Percentiles rank a stretch among this genome's conserved stretches.
These are phyloP conservation scores for Seriola aureovittata DNA, from an alignment of 2,113 vertebrate genomes.

Conservation along the genomic window DNA sequence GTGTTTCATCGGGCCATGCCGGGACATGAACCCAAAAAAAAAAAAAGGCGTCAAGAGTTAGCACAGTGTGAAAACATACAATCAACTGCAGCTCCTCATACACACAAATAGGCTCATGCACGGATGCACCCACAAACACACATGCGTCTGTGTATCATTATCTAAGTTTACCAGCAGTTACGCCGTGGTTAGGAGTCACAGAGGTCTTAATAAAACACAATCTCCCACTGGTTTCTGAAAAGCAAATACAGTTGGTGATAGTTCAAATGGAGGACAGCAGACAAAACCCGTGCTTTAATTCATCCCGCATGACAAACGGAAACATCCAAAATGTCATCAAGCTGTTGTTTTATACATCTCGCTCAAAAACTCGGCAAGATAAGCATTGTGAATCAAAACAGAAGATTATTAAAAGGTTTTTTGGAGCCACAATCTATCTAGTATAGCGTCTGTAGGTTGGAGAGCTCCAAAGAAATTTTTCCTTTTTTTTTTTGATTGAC, in stretches of 20 bases:
- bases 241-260: background rate
- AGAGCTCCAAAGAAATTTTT: background rate
- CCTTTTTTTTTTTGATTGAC: conserved; percentile 30
- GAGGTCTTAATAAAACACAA: conserved; percentile 4
- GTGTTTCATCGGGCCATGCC: conserved; percentile 6
- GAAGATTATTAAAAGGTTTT: conserved; percentile 4
- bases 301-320: conserved; percentile 10
- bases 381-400: conserved; percentile 1
- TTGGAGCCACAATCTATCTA: background rate
- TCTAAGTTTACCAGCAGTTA: conserved; percentile 16
- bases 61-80: background rate
- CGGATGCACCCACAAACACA: background rate
- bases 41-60: background rate
- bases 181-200: conserved; percentile 17
- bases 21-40: conserved; percentile 4
- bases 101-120: background rate
- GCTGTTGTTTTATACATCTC: background rate
- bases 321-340: background rate
- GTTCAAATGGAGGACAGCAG: conserved; percentile 35
- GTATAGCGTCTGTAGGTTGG: background rate
- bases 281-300: conserved; percentile 7
- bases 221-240: conserved; percentile 5
- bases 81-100: background rate
- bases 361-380: background rate
- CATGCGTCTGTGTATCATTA: conserved; percentile 8